Conservation (phyloP, 2,888 invertebrate genomes). For the Lysandra coridon region DNA sequence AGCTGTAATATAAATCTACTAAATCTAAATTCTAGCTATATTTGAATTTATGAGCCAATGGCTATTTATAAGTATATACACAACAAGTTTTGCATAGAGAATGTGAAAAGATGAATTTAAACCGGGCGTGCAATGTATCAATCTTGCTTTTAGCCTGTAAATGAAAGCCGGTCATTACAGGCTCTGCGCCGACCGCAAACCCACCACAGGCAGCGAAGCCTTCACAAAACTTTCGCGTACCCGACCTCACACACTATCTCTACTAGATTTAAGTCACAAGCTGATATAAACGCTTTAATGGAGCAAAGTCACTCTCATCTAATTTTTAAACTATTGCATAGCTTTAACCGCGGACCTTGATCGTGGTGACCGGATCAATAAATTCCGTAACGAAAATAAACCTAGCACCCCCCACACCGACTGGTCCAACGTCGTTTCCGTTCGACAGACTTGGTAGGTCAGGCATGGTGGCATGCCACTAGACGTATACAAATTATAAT, state of each 20-base stretch:
- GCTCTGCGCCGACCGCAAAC: slow-evolving; percentile 41
- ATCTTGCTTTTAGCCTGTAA: slow-evolving; percentile 34
- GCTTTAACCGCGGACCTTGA: too few relatives aligned
- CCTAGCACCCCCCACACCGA: too few relatives aligned
- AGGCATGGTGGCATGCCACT: too few relatives aligned
- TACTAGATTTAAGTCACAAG: slow-evolving; percentile 32
- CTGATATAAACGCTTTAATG: not conserved
- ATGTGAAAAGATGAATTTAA: not conserved
- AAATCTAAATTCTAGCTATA: too few relatives aligned
- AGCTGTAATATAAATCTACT: too few relatives aligned
- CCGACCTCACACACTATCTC: slow-evolving; percentile 36
- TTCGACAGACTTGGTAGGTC: too few relatives aligned
- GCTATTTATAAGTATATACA: not conserved
- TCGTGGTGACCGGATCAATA: too few relatives aligned
- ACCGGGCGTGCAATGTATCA: not conserved
- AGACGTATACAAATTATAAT: too few relatives aligned
- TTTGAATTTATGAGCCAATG: not conserved
- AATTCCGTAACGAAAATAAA: too few relatives aligned
- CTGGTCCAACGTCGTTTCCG: too few relatives aligned
- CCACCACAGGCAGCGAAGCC: slow-evolving; percentile 42
- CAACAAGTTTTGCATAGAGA: not conserved
- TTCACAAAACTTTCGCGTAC: slow-evolving; percentile 44
- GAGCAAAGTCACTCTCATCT: not conserved
- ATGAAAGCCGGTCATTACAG: slow-evolving; percentile 37
- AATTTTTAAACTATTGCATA: too few relatives aligned